Evolutionary conservation across 2,113 vertebrate species (phyloP), one percentile per base, ranked within the genome.

Genomic region (Gadus chalcogrammus): DNA sequence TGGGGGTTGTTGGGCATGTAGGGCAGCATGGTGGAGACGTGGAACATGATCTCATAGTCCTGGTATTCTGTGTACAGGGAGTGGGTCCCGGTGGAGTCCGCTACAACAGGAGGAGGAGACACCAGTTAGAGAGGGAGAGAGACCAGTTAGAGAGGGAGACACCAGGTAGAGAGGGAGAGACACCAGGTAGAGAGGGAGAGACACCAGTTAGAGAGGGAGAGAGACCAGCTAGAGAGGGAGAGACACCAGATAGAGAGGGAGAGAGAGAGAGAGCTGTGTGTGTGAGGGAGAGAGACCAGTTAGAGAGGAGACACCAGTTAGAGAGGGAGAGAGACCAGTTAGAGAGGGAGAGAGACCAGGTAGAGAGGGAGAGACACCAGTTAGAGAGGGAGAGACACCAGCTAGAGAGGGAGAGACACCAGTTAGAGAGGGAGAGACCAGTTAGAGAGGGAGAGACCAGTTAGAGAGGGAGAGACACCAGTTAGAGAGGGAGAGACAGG

Each of bases 1-100:
- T 98, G 97, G 20, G 94, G 91, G 85, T 98, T 97, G 91, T 88
- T 97, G 86, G 96, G 95, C 72, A 97, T 98, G 76, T 97, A 98
- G 0, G 97, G 96, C 60, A 99, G 93, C 94, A 99, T 94, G 55
- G 96, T 99, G 76, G 95, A 96, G 16, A 98, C 95, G 0, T 98
- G 97, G 91, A 99, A 98, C 97, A 99, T 98, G 90, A 99, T 92
- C 88, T 98, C 96, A 0, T 97, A 98, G 85, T 94, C 95, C 85
- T 97, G 96, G 90, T 95, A 99, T 16, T 89, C 91, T 1, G 97
- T 98, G 88, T 99, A 97, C 31, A 99, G 92, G 15, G 97, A 98
- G 85, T 97, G 96, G 18, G 94, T 96, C 28, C 97, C 97, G 0
- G 96, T 98, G 5, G 97, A 98, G 74, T 97, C 96, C 0, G 95